These are phyloP conservation scores for Tragelaphus scriptus DNA, from an alignment of 2,113 vertebrate genomes.

Conservation along the genomic window DNA sequence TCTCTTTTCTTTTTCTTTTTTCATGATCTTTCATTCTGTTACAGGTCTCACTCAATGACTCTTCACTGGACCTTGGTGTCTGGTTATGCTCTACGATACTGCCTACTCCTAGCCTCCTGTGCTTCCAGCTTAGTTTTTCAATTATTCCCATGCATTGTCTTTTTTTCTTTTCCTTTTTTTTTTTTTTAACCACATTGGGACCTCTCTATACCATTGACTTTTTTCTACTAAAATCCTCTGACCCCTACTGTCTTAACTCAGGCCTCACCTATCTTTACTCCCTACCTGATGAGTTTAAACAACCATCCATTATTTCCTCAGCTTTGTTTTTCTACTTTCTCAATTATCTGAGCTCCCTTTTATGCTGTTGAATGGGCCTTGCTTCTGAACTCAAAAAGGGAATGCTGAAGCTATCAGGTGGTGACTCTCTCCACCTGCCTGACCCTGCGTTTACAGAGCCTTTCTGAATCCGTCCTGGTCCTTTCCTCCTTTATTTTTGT, in stretches of 20 bases:
- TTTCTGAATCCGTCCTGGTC: neutral
- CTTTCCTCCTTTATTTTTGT: neutral
- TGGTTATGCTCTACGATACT: neutral
- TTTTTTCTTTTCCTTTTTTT: neutral
- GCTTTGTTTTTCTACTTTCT: neutral
- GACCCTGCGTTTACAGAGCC: neutral
- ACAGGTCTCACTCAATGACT: neutral
- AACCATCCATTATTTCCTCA: neutral
- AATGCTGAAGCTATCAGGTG: neutral
- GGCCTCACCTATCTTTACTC: neutral
- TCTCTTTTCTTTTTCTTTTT: no score
- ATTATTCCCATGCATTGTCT: neutral
- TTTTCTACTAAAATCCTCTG: neutral
- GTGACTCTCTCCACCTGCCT: neutral
- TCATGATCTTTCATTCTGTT: neutral
- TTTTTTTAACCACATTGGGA: neutral
- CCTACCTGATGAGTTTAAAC: neutral
- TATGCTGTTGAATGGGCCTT: neutral
- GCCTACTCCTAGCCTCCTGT: neutral
- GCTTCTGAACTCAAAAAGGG: neutral
- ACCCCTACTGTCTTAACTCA: neutral
- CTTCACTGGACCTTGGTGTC: neutral
- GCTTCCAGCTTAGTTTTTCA: neutral
- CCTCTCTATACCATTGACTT: neutral
- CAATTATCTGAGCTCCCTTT: neutral